These are phyloP conservation scores for zebrafish (Danio rerio) DNA, from an alignment of 2,113 vertebrate species.

Conservation along the genomic window DNA sequence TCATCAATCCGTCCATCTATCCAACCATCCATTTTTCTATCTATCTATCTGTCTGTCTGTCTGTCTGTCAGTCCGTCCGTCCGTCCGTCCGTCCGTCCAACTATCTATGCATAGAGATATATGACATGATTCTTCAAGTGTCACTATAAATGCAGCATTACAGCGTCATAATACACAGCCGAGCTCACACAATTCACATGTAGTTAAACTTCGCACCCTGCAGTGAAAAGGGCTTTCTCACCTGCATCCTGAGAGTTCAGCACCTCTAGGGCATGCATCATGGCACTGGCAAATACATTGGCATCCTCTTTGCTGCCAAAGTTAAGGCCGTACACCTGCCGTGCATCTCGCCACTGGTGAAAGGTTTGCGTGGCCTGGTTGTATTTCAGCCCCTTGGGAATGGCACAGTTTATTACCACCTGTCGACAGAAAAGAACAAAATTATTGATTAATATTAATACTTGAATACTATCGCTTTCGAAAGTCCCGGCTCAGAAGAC, in stretches of 20 bases:
- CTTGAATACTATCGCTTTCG: background rate
- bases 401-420: constrained; percentile 99
- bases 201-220: background rate
- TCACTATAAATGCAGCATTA: background rate
- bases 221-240: constrained; percentile 58
- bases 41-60: too few species aligned
- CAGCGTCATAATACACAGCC: background rate
- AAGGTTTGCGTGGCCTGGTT: constrained; percentile 99
- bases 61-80: too few species aligned
- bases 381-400: constrained; percentile 98
- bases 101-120: too few species aligned
- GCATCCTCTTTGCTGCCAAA: constrained; percentile 99
- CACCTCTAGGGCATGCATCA: constrained; percentile 99
- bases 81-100: too few species aligned
- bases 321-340: constrained; percentile 97
- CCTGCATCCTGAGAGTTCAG: constrained; percentile 97
- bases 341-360: constrained; percentile 97
- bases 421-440: constrained; percentile 60
- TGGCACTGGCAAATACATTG: constrained; percentile 99
- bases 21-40: too few species aligned
- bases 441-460: background rate
- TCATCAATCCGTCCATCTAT: too few species aligned
- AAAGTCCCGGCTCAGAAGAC: background rate
- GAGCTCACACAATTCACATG: background rate
- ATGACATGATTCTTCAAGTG: too few species aligned